Evolutionary conservation across 2,113 vertebrate species (phyloP).

Genomic region (Tragelaphus buxtoni): DNA sequence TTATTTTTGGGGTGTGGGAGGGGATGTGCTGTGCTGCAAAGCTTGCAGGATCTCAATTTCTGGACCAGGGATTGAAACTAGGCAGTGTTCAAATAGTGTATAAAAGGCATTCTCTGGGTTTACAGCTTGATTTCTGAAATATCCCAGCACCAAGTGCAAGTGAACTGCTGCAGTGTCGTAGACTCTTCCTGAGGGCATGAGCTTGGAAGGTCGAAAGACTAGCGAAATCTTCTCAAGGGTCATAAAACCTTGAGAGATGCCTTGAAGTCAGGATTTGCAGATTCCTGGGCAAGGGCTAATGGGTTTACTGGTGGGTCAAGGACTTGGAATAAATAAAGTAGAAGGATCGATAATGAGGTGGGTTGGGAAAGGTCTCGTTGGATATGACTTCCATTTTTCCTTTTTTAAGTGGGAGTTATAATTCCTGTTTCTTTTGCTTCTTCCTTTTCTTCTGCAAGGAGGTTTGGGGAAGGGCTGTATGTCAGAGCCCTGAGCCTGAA

Average conservation of each 20-base stretch:
- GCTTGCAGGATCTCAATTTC: not conserved
- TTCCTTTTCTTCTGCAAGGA: constrained; percentile 41
- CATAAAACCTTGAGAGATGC: not conserved
- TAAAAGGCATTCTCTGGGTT: not conserved
- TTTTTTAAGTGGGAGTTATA: not conserved
- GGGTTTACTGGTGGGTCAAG: not conserved
- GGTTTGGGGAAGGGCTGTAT: not conserved
- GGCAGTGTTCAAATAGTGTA: not conserved
- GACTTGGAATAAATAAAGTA: not conserved
- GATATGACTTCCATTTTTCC: constrained; percentile 13
- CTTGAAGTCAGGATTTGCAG: not conserved
- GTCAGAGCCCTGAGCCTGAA: constrained; percentile 26
- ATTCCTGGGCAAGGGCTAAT: not conserved
- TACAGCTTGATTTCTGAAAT: not conserved
- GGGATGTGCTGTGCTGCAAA: accelerated
- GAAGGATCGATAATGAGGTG: not conserved
- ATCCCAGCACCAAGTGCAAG: not conserved
- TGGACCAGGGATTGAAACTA: not conserved
- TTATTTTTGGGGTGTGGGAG: not conserved
- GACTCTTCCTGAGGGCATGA: not conserved
- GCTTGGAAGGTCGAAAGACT: not conserved
- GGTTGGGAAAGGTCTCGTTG: not conserved
- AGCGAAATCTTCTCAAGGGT: not conserved
- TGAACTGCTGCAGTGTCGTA: not conserved
- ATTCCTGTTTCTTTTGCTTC: constrained; percentile 35